Evolutionary conservation across 2,113 vertebrate genomes (phyloP).

Genomic region (Fulmarus glacialis): DNA sequence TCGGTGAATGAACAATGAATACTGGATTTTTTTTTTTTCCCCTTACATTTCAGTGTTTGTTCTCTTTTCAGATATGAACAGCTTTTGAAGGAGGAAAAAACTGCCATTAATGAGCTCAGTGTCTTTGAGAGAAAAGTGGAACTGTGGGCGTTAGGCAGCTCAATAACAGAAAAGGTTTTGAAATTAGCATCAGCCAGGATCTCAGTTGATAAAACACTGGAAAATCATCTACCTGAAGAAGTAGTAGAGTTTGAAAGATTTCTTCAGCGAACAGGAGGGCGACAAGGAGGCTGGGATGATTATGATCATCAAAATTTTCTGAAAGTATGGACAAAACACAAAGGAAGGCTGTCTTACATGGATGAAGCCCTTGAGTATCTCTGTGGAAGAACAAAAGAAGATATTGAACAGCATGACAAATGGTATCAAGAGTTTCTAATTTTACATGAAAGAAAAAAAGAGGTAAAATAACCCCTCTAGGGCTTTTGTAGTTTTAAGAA

Average conservation of each 20-base stretch:
- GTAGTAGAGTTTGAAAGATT: conserved; percentile 86
- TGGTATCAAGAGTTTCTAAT: conserved; percentile 87
- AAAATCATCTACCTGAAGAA: conserved; percentile 77
- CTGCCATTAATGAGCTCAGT: conserved; percentile 79
- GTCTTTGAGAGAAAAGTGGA: conserved; percentile 88
- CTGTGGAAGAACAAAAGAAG: conserved; percentile 80
- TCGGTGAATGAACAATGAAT: background rate
- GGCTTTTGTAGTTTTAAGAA: background rate
- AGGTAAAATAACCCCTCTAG: conserved; percentile 75
- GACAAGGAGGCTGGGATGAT: conserved; percentile 89
- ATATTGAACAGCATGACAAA: conserved; percentile 83
- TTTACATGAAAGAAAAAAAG: conserved; percentile 86
- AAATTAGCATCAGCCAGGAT: conserved; percentile 62
- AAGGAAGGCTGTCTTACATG: conserved; percentile 77
- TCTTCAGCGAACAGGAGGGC: conserved; percentile 85
- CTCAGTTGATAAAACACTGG: conserved; percentile 17
- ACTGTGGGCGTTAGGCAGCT: conserved; percentile 74
- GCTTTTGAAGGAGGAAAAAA: conserved; percentile 87
- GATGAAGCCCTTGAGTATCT: conserved; percentile 83
- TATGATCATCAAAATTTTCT: conserved; percentile 89
- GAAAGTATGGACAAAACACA: conserved; percentile 83
- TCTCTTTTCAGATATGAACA: conserved; percentile 83
- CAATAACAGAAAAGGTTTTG: conserved; percentile 51
- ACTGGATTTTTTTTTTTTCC: background rate
- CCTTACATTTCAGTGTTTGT: background rate